phyloP scores from a whole-genome alignment of 2,113 vertebrate species.

The Anguilla japonica region DNA sequence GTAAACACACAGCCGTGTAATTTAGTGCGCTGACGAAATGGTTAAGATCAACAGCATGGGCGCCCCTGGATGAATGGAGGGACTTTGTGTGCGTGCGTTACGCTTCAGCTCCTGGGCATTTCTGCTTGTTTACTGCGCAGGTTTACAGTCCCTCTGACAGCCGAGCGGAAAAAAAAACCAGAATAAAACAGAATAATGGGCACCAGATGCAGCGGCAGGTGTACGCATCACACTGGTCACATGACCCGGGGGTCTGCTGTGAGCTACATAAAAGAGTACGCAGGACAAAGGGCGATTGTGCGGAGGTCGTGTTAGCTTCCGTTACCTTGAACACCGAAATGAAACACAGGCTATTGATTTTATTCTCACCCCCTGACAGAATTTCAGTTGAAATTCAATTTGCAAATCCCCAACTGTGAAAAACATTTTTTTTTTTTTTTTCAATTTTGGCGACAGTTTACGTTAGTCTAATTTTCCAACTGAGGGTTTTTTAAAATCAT shows the following conservation, averaged over 20 bases:
- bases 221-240: not conserved
- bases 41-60: too few relatives aligned
- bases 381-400: not conserved
- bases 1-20: not conserved
- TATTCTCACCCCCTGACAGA: too few relatives aligned
- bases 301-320: not conserved
- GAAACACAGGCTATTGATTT: not conserved
- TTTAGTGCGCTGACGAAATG: not conserved
- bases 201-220: constrained; percentile 14
- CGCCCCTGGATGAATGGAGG: not conserved
- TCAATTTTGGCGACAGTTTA: not conserved
- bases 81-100: not conserved
- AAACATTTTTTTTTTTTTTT: not conserved
- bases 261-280: constrained; percentile 8
- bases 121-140: not conserved
- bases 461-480: not conserved
- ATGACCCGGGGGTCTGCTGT: not conserved
- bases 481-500: too few relatives aligned
- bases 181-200: not conserved
- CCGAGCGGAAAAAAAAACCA: not conserved
- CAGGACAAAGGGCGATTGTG: not conserved
- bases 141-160: not conserved
- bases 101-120: not conserved
- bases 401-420: not conserved
- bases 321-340: constrained; percentile 11